Evolutionary conservation across 2,888 invertebrate genomes (phyloP), one percentile per base, ranked within the genome.

Genomic region (Stramonita haemastoma): DNA sequence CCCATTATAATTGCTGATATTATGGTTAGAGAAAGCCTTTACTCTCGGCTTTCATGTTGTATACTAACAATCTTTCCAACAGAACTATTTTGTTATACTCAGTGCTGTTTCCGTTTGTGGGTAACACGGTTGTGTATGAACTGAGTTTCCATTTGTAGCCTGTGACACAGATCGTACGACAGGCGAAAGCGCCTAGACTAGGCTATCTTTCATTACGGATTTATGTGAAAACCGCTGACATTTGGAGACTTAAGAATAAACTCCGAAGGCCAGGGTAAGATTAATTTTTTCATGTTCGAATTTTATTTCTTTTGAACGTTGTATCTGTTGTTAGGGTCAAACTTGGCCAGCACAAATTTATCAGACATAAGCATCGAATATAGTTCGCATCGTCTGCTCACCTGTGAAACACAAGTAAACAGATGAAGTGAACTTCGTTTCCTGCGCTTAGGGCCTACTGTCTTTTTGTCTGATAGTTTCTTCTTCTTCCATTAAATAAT

Each of bases 181-280:
- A 87, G 26, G 77, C 32, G 83, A 57, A 56, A 34, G 86, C 32
- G 77, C 77, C 83, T 32, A 60, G 34, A 73, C 34, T 29, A 22
- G 26, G 66, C 83, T 32, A 34, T 56, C 73, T 56, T 90, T 90
- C 87, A 87, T 87, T 87, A 87, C 77, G 88, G 91, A 90, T 90
- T 88, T 91, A 90, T 81, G 84, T 90, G 90, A 89, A 88, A 94
- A 94, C 94, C 93, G 94, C 93, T 94, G 95, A 92, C 93, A 95
- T 95, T 95, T 95, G 95, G 95, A 95, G 94, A 93, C 91, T 95
- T 91, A 94, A 94, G 94, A 95, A 94, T 93, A 95, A 94, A 92
- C 94, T 95, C 95, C 94, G 91, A 95, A 94, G 93, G 95, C 94
- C 95, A 93, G 95, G 95, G 95, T 95, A 93, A 93, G 95, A 22